Evolutionary conservation across 2,797 vertebrate species (phyloP), one percentile per base, ranked within the genome.

Genomic region (Coregonus sp.): DNA sequence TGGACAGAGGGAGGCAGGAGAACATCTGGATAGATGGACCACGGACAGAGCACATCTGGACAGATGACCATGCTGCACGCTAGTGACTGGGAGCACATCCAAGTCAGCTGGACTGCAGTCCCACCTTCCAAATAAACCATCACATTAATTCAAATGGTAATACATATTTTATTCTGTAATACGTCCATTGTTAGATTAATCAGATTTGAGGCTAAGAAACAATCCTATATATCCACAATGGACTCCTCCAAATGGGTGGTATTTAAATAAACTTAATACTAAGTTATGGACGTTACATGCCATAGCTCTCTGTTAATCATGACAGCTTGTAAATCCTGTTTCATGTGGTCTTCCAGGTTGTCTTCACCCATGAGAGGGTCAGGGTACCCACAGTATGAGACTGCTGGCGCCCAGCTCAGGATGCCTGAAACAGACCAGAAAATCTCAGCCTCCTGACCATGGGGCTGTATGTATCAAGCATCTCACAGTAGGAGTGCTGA

Each of bases 21-120:
- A 16, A 16, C 54, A 56, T 56, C 54, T 56, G 16, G 16, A 59
- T 7, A 59, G 51, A 52, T 51, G 70, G 71, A 31, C 70, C 61
- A 67, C 63, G 70, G 70, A 73, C 16, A 65, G 59, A 56, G 65
- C 18, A 74, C 72, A 70, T 51, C 72, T 74, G 50, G 20, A 70
- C 1, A 25, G 40, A 66, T 72, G 59, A 29, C 14, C 54, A 56
- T 15, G 12, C 4, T 25, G 61, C 61, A 47, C 11, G 40, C 40
- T 12, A 47, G 11, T 47, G 40, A 47, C 9, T 20, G n/a, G 56
- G 5, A 61, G 56, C n/a, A 61, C 11, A 20, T 63, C 59, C 20
- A 25, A 63, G 20, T 63, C 3, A 63, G 59, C 20, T 63, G 20
- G 59, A 20, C 20, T 63, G 7, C 20, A n/a, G 2, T 63, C 20